Percentiles rank a stretch among this genome's conserved stretches.
Conservation (phyloP, 2,888 invertebrate species). For the Cordilura impudica region DNA sequence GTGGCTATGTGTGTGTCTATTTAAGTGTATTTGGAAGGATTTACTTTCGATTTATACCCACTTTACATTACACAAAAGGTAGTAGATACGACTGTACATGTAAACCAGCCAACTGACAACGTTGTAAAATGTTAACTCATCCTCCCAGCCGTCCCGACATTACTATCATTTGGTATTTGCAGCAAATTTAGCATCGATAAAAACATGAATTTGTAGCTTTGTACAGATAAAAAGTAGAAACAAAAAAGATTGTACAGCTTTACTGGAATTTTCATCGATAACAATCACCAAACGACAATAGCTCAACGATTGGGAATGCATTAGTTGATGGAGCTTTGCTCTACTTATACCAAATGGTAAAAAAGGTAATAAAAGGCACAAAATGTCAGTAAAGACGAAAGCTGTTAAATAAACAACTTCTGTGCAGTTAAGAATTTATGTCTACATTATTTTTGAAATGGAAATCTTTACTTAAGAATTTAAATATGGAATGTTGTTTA, state of each 20-base stretch:
- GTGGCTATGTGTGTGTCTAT: too few relatives aligned
- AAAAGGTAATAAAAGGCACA: neutral
- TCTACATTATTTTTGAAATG: conserved; percentile 1
- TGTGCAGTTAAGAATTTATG: neutral
- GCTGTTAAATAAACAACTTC: neutral
- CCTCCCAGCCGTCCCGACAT: neutral
- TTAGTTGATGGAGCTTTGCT: neutral
- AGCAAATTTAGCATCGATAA: conserved; percentile 5
- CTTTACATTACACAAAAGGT: neutral
- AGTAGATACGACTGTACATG: neutral
- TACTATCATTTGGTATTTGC: neutral
- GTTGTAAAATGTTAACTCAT: neutral
- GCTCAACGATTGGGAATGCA: conserved; percentile 22
- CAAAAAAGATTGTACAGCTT: neutral
- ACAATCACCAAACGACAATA: neutral
- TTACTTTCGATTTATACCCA: conserved; percentile 32
- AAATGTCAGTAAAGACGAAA: neutral
- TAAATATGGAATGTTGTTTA: neutral
- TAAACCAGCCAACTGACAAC: neutral
- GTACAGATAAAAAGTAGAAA: neutral
- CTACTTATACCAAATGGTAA: neutral
- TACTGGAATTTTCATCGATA: neutral
- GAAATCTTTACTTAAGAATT: neutral
- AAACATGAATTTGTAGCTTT: neutral
- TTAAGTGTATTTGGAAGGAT: conserved; percentile 32